Base-by-base conservation (phyloP, 1,140 invertebrate species). In the Aphelinus atriplicis region DNA sequence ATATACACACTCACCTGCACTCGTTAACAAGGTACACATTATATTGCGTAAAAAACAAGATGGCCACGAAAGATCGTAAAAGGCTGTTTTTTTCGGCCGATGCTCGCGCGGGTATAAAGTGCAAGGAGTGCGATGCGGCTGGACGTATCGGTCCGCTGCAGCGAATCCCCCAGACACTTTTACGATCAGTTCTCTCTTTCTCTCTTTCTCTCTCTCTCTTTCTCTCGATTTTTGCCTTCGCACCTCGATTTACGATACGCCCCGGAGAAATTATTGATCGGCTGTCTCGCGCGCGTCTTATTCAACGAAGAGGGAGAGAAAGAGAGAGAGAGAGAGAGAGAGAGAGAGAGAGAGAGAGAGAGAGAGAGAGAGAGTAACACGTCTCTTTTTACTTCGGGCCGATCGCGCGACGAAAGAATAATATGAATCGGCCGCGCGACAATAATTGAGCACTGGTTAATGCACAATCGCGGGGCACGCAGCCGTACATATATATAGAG, bases 21-120 rank as follows among this genome's bases (percentile, higher is more conserved):
- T 73, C 78, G 76, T 79, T 83, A 83, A 83, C 81, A 80, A 81
- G 78, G 67, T 79, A 75, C 73, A 75, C 77, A 80, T 81, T 82
- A 82, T 82, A 80, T 81, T 76, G 82, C 68, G 77, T 78, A 82
- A 82, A 81, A 78, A 81, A 73, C 9, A 9, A 53, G 9, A 53
- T 53, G 9, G 51, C 51, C 4, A 53, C 51, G 51, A 9, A 0
- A 53, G 51, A 53, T 26, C 26, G 26, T 26, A 26, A 53, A 53
- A 53, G 51, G 9, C 9, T 53, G 9, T 53, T 53, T 53, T 6
- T 9, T 4, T 9, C 51, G 51, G 51, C 26, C 26, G 26, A 26
- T 26, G 26, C 26, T 26, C 26, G 26, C 26, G 26, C 26, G 26
- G 26, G 26, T 26, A 26, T 26, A 26, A 26, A 26, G 26, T 26